Evolutionary conservation across 2,113 vertebrate genomes (phyloP), one percentile per base, ranked within the genome.

Genomic region (Mobula birostris): DNA sequence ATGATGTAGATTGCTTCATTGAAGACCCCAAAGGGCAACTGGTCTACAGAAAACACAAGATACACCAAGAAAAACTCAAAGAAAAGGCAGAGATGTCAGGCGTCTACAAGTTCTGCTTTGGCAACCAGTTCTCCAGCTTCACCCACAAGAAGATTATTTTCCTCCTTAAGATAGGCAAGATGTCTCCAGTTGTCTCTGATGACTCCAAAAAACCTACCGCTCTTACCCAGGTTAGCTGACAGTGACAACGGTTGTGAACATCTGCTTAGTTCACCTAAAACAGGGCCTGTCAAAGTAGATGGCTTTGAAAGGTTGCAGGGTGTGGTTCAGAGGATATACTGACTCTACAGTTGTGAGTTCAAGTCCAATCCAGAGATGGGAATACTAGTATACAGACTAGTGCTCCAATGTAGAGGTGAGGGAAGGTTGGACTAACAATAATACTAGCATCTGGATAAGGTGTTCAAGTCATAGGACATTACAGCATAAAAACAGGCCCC

Each of bases 81-180:
- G 96, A 98, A 95, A 97, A 87, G 87, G 96, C 98, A 0, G 92
- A 96, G 0, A 94, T 96, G 96, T 95, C 96, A 83, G 98, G 98
- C 0, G 95, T 97, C 82, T 98, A 98, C 96, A 97, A 96, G 94
- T 97, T 99, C 94, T 99, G 98, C 96, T 99, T 99, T 95, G 98
- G 98, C 96, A 99, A 99, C 0, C 98, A 98, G 95, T 99, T 99
- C 95, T 99, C 98, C 94, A 98, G 98, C 5, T 98, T 98, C 95
- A 97, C 98, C 24, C 97, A 98, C 94, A 99, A 99, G 96, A 97
- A 95, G 0, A 94, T 99, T 94, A 99, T 98, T 96, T 97, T 99
- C 40, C 97, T 98, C 94, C 97, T 99, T 94, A 97, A 98, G 91
- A 95, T 97, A 12, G 98, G 98, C 17, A 96, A 98, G 0, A 98